phyloP scores from a whole-genome alignment of 2,888 invertebrate genomes.

The Pachliopta kotzebuea region DNA sequence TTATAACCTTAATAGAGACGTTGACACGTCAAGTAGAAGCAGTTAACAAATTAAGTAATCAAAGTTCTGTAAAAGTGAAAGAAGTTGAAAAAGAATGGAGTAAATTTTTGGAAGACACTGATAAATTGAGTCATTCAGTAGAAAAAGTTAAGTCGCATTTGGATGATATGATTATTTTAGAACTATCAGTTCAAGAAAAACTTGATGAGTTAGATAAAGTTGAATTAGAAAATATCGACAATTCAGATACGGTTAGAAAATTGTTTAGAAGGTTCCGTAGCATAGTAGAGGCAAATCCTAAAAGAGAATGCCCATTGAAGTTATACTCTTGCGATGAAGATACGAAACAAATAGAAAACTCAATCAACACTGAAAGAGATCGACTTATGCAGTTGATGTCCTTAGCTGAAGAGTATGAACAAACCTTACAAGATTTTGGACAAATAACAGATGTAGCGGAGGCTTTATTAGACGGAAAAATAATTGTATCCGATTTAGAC shows the following conservation, averaged over 20 bases:
- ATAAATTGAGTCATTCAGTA: conserved; percentile 78
- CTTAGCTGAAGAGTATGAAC: conserved; percentile 92
- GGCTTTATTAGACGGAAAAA: conserved; percentile 87
- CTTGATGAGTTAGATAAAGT: conserved; percentile 85
- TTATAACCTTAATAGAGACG: conserved; percentile 82
- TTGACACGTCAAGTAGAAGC: conserved; percentile 84
- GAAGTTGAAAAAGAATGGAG: conserved; percentile 86
- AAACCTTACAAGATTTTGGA: conserved; percentile 91
- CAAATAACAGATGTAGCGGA: conserved; percentile 93
- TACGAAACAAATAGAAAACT: conserved; percentile 85
- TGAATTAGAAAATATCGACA: conserved; percentile 83
- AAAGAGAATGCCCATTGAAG: conserved; percentile 84
- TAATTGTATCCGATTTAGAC: conserved; percentile 86
- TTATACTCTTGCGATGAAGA: conserved; percentile 84
- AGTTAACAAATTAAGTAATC: conserved; percentile 82
- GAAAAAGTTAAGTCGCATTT: conserved; percentile 74
- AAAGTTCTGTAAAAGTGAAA: conserved; percentile 63
- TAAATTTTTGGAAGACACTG: conserved; percentile 83
- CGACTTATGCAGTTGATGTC: conserved; percentile 87
- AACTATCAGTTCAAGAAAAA: conserved; percentile 84
- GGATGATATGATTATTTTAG: conserved; percentile 80
- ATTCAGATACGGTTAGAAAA: conserved; percentile 81
- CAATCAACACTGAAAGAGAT: conserved; percentile 86
- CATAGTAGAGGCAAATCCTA: conserved; percentile 85
- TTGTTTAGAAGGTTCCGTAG: conserved; percentile 82